Conservation (phyloP, 2,797 vertebrate genomes). For the Moxostoma hubbsi region DNA sequence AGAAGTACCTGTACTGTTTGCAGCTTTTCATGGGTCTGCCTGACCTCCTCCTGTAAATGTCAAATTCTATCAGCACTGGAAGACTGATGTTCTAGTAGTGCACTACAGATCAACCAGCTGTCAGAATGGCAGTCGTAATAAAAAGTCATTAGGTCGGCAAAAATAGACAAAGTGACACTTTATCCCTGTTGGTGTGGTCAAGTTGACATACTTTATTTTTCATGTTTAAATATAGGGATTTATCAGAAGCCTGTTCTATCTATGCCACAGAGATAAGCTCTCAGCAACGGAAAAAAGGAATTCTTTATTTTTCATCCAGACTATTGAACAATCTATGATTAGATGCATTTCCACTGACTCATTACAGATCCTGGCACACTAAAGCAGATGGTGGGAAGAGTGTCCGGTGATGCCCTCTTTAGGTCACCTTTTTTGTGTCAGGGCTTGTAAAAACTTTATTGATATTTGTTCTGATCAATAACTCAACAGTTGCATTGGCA, state of each 20-base stretch:
- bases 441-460: background rate
- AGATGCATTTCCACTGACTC: conserved; percentile 9
- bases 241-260: background rate
- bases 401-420: background rate
- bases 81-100: conserved; percentile 7
- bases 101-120: conserved; percentile 4
- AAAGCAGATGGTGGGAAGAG: background rate
- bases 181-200: background rate
- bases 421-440: background rate
- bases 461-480: conserved; percentile 7
- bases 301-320: background rate
- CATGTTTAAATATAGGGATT: background rate
- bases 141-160: background rate
- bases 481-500: background rate
- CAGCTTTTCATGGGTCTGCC: background rate
- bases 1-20: background rate
- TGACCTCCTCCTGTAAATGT: conserved; percentile 39
- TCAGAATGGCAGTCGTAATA: conserved; percentile 2
- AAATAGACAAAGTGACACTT: conserved; percentile 6
- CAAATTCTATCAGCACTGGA: background rate
- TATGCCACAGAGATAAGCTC: conserved; percentile 13
- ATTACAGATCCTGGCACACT: background rate
- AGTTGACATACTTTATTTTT: background rate
- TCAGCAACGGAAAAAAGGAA: background rate
- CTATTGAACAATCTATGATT: background rate